These are phyloP conservation scores for Pelmatolapia mariae DNA, from an alignment of 2,113 vertebrate species.

Conservation along the genomic window DNA sequence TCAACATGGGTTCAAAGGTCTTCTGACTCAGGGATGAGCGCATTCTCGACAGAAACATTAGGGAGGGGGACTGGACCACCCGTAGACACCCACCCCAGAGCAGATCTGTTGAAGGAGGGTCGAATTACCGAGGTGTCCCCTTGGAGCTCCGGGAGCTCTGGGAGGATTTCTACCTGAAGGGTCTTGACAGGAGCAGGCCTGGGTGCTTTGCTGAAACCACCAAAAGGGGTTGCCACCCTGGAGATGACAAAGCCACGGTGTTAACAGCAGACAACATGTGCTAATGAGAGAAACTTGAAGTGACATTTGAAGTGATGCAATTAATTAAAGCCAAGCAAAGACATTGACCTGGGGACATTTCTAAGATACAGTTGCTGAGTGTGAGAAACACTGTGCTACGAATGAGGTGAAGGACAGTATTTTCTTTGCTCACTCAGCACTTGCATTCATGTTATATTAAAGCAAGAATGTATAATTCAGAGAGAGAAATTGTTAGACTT, in stretches of 20 bases:
- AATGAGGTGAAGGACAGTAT: neutral
- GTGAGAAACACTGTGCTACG: neutral
- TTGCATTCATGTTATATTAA: neutral
- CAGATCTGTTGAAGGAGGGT: constrained; percentile 90
- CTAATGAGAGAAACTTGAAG: constrained; percentile 1
- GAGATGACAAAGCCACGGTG: constrained; percentile 18
- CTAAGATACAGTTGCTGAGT: neutral
- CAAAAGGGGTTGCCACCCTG: constrained; percentile 93
- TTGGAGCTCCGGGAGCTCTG: constrained; percentile 72
- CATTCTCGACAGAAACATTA: constrained; percentile 61
- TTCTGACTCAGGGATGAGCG: constrained; percentile 84
- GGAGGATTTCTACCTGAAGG: constrained; percentile 74
- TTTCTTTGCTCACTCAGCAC: neutral
- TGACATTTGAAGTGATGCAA: constrained; percentile 31
- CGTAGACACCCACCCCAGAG: constrained; percentile 82
- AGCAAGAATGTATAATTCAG: neutral
- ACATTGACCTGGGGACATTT: neutral
- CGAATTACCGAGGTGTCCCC: constrained; percentile 68
- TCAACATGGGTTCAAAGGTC: constrained; percentile 79
- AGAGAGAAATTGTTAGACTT: neutral
- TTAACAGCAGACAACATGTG: constrained; percentile 3
- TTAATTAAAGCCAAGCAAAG: constrained; percentile 23
- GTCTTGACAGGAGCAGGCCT: constrained; percentile 76
- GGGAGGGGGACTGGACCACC: constrained; percentile 69
- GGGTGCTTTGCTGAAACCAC: constrained; percentile 85